phyloP scores from a whole-genome alignment of 2,113 vertebrate genomes.

The Polypterus senegalus region DNA sequence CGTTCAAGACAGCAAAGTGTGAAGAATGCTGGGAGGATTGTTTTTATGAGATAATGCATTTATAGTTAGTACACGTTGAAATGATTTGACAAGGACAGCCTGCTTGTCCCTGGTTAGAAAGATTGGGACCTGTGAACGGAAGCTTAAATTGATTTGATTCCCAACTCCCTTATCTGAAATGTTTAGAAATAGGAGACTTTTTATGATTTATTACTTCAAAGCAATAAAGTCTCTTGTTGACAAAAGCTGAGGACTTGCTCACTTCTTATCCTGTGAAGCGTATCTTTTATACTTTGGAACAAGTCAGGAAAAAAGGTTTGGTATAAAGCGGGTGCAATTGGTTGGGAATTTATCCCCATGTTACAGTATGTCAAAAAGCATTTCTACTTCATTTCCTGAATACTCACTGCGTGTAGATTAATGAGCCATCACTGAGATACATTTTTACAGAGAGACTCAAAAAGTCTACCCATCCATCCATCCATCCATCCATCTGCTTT shows the following conservation, averaged over 20 bases:
- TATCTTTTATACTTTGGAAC: conserved; percentile 19
- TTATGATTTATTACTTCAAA: conserved; percentile 78
- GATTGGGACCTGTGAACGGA: conserved; percentile 46
- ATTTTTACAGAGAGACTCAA: too few species aligned
- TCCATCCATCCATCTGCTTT: too few species aligned
- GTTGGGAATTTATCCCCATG: too few species aligned
- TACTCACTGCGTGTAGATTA: too few species aligned
- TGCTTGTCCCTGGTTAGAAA: conserved; percentile 39
- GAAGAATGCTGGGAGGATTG: conserved; percentile 20
- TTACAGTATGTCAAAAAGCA: too few species aligned
- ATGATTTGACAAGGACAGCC: conserved; percentile 45
- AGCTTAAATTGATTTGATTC: conserved; percentile 66
- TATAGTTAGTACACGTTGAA: conserved; percentile 48
- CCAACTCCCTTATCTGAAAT: conserved; percentile 65
- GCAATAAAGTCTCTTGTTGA: conserved; percentile 53
- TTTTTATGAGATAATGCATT: conserved; percentile 40
- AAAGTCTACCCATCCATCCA: too few species aligned
- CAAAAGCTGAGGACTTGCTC: conserved; percentile 36
- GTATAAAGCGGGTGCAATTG: too few species aligned
- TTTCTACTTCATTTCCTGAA: too few species aligned
- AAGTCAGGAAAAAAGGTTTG: too few species aligned
- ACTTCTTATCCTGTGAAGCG: conserved; percentile 28
- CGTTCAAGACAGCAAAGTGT: conserved; percentile 8
- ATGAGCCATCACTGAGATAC: too few species aligned
- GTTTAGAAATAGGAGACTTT: conserved; percentile 57